A percentile compares a stretch with the other conserved stretches of the same genome.
phyloP scores from a whole-genome alignment of 2,113 vertebrate genomes.

The Orthonyx spaldingii region DNA sequence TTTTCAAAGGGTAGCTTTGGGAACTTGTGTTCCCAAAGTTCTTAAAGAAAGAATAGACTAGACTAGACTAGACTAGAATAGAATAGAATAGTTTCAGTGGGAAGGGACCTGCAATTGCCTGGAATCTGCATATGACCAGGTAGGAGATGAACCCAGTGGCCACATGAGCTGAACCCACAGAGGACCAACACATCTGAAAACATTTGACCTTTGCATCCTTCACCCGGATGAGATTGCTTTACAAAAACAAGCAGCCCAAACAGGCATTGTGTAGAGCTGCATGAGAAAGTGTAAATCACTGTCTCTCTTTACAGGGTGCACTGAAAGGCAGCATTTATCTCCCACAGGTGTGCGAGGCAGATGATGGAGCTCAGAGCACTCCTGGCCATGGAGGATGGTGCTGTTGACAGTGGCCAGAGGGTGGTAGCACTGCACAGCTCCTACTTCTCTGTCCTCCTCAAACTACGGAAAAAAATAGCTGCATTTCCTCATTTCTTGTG shows the following conservation, averaged over 20 bases:
- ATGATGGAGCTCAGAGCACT: background rate
- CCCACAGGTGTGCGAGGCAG: rapidly evolving
- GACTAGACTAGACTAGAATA: background rate
- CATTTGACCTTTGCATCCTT: background rate
- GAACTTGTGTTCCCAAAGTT: background rate
- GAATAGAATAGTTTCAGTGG: background rate
- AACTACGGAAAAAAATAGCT: background rate
- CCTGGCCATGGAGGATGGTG: background rate
- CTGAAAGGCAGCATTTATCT: background rate
- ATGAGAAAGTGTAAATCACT: background rate
- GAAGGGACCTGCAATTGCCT: background rate
- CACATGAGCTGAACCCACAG: rapidly evolving
- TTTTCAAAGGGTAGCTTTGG: background rate
- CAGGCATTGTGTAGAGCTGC: background rate
- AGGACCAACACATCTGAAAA: background rate
- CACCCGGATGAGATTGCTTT: background rate
- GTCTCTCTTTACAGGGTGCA: background rate
- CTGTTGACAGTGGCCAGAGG: slow-evolving; percentile 1
- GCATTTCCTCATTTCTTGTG: background rate
- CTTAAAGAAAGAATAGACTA: background rate
- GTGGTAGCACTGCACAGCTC: slow-evolving; percentile 32
- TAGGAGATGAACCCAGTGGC: background rate
- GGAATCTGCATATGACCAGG: background rate
- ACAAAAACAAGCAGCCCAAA: background rate
- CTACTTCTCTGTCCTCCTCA: background rate